A percentile compares a stretch with the other conserved stretches of the same genome.
Conservation (phyloP, 1,140 invertebrate genomes). For the Palaemon carinicauda region DNA sequence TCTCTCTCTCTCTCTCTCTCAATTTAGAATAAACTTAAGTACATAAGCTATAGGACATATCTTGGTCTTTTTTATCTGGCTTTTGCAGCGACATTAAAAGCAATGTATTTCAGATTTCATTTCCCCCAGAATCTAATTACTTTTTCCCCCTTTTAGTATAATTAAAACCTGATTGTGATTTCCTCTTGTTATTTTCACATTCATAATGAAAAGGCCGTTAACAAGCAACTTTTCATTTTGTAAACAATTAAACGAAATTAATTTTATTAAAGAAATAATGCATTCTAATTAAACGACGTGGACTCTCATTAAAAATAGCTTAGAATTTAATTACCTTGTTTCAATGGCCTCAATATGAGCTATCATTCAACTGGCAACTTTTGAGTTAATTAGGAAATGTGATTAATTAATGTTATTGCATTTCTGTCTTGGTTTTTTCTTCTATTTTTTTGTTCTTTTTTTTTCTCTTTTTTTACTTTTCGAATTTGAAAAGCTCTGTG, state of each 20-base stretch:
- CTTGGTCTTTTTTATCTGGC: background rate
- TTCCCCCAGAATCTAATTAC: conserved; percentile 13
- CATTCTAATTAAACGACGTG: conserved; percentile 48
- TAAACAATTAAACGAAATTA: conserved; percentile 48
- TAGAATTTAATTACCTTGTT: conserved; percentile 52
- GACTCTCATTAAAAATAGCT: conserved; percentile 49
- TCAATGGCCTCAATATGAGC: conserved; percentile 33
- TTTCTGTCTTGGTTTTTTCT: background rate
- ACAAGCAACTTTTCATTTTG: conserved; percentile 43
- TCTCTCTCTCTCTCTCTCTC: background rate
- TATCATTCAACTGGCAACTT: conserved; percentile 32
- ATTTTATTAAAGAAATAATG: conserved; percentile 53
- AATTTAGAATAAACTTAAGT: background rate
- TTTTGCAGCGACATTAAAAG: background rate
- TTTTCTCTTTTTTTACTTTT: background rate
- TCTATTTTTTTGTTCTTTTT: background rate
- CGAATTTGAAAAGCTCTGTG: too few species aligned
- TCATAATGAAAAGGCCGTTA: conserved; percentile 32
- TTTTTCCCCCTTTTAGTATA: conserved; percentile 9
- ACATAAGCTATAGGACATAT: too few species aligned
- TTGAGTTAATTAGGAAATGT: conserved; percentile 26
- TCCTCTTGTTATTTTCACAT: conserved; percentile 14
- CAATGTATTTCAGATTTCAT: background rate
- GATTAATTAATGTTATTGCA: conserved; percentile 1
- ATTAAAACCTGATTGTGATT: conserved; percentile 14